Evolutionary conservation across 2,888 invertebrate genomes (phyloP).

Genomic region (Volucella bombylans): DNA sequence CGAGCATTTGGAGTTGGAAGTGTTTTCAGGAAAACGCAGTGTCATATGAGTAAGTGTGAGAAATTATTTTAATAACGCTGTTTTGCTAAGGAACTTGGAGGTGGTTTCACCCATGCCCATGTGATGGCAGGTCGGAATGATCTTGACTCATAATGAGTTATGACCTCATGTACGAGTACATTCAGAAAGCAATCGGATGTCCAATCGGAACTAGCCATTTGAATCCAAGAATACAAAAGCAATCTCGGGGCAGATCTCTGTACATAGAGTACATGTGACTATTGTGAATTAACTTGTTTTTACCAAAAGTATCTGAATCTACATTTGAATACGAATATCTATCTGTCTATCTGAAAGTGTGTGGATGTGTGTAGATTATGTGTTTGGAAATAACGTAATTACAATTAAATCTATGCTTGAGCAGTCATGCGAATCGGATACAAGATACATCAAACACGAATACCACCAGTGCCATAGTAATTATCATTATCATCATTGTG

Average conservation of each 20-base stretch:
- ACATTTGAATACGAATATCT: constrained; percentile 1
- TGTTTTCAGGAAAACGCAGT: constrained; percentile 25
- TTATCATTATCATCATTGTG: constrained; percentile 42
- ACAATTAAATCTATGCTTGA: constrained; percentile 70
- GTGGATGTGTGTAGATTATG: neutral
- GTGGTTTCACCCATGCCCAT: neutral
- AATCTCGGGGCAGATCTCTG: constrained; percentile 13
- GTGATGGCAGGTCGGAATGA: neutral
- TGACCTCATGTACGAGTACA: constrained; percentile 62
- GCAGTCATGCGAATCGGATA: constrained; percentile 68
- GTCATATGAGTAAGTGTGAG: neutral
- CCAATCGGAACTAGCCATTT: constrained; percentile 44
- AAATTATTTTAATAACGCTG: constrained; percentile 32
- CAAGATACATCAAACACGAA: constrained; percentile 67
- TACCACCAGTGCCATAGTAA: constrained; percentile 35
- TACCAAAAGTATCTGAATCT: neutral
- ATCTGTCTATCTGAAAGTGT: constrained; percentile 2
- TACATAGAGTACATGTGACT: neutral
- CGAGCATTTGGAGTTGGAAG: neutral
- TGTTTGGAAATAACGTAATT: constrained; percentile 52
- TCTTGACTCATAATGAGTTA: constrained; percentile 35
- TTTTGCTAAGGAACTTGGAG: constrained; percentile 28
- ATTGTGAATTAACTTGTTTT: constrained; percentile 23
- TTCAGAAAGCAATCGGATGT: constrained; percentile 45
- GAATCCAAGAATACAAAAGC: constrained; percentile 25